Evolutionary conservation across 23 tunicate genomes (phyloP).

Genomic region (Phallusia fumigata): DNA sequence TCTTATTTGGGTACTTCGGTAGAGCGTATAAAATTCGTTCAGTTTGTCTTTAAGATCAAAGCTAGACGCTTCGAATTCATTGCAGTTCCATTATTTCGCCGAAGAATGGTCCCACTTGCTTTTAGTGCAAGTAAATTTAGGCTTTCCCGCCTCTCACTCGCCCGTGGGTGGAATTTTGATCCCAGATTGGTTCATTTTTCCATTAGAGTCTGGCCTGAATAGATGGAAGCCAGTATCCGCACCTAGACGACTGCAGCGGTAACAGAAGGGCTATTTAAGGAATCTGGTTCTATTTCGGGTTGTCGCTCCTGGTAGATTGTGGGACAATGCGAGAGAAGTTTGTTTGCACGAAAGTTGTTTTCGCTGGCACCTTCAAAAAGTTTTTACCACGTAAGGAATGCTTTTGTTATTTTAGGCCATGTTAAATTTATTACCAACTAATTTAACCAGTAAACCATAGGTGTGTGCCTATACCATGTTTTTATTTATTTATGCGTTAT

Average conservation of each 20-base stretch:
- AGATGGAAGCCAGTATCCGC: constrained; percentile 3
- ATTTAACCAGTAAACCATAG: too few relatives aligned
- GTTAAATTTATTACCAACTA: too few relatives aligned
- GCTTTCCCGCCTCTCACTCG: too few relatives aligned
- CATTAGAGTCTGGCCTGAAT: neutral
- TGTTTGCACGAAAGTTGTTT: neutral
- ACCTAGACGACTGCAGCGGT: neutral
- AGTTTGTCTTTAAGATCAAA: too few relatives aligned
- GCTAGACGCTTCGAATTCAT: neutral
- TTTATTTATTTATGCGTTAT: too few relatives aligned
- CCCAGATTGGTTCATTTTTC: neutral
- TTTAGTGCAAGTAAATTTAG: neutral
- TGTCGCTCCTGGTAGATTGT: neutral
- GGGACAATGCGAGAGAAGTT: neutral
- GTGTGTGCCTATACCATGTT: neutral
- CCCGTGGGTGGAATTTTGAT: too few relatives aligned
- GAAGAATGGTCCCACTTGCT: neutral
- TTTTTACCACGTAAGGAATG: neutral
- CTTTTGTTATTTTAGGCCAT: neutral
- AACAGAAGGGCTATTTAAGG: constrained; percentile 7
- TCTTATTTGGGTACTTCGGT: too few relatives aligned
- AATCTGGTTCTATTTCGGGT: neutral
- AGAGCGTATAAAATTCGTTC: too few relatives aligned
- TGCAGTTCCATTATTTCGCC: neutral
- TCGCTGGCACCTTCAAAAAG: neutral